A percentile compares a stretch with the other conserved stretches of the same genome.
Conservation (phyloP, 2,113 vertebrate species). For the Ameiurus melas region DNA sequence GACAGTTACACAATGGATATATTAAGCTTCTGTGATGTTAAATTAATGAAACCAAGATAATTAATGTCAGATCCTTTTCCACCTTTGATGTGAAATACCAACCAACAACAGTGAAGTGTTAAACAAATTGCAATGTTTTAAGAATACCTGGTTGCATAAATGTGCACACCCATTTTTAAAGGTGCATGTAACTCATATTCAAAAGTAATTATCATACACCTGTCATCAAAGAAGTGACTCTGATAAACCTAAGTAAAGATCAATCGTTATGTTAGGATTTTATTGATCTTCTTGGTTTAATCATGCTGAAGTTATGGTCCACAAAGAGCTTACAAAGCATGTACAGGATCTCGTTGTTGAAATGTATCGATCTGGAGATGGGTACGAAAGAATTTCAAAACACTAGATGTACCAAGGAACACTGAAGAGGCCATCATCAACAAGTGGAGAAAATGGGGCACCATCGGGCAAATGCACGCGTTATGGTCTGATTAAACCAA, state of each 20-base stretch:
- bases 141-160: too few species aligned
- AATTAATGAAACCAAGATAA: neutral
- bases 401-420: neutral
- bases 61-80: neutral
- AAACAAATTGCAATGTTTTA: too few species aligned
- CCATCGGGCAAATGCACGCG: neutral
- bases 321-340: neutral
- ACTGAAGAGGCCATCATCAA: neutral
- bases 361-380: neutral
- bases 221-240: neutral
- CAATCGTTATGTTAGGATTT: neutral
- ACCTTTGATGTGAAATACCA: neutral
- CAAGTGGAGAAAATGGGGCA: neutral
- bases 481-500: neutral
- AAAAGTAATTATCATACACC: neutral
- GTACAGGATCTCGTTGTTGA: neutral
- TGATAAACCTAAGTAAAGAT: too few species aligned
- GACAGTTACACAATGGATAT: neutral
- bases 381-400: neutral
- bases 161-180: too few species aligned
- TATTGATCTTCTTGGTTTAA: neutral
- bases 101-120: neutral
- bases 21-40: neutral
- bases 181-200: too few species aligned
- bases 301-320: neutral